Evolutionary conservation across 2,797 vertebrate species (phyloP), one percentile per base, ranked within the genome.

Genomic region (Hydrocynus forskahlii): DNA sequence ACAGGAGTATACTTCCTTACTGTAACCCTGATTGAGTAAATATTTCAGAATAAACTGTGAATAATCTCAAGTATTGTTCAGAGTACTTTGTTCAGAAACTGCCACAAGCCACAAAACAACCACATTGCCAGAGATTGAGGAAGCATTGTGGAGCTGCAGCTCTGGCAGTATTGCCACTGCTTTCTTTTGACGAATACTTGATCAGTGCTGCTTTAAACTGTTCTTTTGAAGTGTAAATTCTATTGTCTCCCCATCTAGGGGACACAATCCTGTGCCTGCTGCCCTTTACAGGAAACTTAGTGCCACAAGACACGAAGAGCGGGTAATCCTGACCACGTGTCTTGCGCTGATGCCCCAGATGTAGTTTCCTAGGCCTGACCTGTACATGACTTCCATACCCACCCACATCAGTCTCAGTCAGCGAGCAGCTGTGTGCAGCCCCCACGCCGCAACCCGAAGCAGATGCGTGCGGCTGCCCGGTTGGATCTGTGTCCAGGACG

Each of bases 371-470:
- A 66, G 80, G 66, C 76, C 55, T 85, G 79, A 79, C 81, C 80
- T 68, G 54, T 60, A 78, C 80, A 79, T 19, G 83, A 84, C 75
- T 79, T 79, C 52, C 1, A 7, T 54, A 64, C 80, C 81, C 57
- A 78, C 78, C 17, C 14, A 76, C 75, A 86, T 89, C 81, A 63
- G 83, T 88, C 85, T 88, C 88, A 86, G 84, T 87, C 87, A 86
- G 85, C 21, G n/a, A 79, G 76, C 76, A 83, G 70, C 75, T 79
- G 76, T 63, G 76, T 55, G 45, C 13, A 45, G 74, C 80, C 62
- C 48, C 69, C 67, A 4, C 9, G 12, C 64, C 45, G 64, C 40
- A 19, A 67, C 64, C 38, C 45, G 38, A 81, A 84, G 81, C 87
- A 88, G 83, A 85, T 85, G 85, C 59, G 35, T 76, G 76, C 62